These are phyloP conservation scores for Pluvialis apricaria DNA, from an alignment of 2,113 vertebrate species.

Conservation along the genomic window DNA sequence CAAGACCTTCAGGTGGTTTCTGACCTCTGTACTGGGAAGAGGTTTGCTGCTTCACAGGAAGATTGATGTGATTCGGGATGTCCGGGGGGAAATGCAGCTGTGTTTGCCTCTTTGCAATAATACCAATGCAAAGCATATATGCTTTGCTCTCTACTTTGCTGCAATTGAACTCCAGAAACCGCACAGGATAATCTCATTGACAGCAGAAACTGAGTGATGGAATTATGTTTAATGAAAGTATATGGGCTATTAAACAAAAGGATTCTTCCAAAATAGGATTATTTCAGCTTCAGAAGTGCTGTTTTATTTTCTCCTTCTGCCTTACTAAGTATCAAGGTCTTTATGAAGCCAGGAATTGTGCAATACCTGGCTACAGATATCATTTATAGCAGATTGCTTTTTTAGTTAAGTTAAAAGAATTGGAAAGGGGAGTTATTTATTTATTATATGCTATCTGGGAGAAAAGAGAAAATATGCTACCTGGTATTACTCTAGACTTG, in stretches of 20 bases:
- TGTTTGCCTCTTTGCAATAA: background rate
- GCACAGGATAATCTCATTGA: background rate
- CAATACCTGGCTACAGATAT: background rate
- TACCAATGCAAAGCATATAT: background rate
- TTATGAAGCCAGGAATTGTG: background rate
- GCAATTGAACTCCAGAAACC: background rate
- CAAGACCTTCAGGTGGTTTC: background rate
- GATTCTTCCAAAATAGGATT: constrained; percentile 2
- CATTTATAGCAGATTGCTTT: background rate
- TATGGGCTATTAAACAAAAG: constrained; percentile 6
- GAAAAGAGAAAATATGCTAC: background rate
- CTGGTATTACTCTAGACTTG: background rate
- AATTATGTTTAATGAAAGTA: background rate
- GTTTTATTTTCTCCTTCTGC: background rate
- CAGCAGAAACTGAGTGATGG: background rate
- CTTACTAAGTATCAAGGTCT: background rate
- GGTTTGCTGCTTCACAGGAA: background rate
- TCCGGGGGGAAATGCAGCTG: too few species aligned
- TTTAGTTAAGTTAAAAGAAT: background rate
- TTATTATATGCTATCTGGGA: background rate
- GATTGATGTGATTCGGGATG: background rate
- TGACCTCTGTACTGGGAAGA: background rate
- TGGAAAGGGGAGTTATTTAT: background rate
- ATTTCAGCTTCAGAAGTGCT: background rate
- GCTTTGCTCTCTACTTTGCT: background rate